Conservation (phyloP, 2,113 vertebrate species). For the Callocephalon fimbriatum region DNA sequence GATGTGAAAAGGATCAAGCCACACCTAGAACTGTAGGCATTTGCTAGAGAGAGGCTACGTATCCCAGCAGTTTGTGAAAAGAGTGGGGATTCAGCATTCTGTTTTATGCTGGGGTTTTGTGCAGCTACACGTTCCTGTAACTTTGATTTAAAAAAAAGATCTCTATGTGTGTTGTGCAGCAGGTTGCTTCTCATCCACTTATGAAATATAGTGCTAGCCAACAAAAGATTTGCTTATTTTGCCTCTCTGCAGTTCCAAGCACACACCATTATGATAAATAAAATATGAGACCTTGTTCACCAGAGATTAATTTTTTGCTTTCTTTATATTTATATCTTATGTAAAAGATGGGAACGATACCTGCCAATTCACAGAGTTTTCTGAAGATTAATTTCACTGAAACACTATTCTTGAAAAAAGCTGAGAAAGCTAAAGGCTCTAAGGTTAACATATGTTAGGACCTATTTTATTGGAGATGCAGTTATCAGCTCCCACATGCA, state of each 20-base stretch:
- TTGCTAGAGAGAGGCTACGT: background rate
- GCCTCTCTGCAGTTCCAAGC: background rate
- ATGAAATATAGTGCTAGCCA: background rate
- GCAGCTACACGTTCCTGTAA: background rate
- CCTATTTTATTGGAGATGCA: background rate
- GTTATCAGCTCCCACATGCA: background rate
- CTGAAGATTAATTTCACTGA: background rate
- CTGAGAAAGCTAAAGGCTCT: background rate
- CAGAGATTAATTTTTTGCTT: background rate
- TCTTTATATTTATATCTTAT: background rate
- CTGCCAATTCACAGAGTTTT: background rate
- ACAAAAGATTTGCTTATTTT: background rate
- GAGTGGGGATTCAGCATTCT: background rate
- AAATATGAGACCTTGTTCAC: background rate
- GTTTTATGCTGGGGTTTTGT: background rate
- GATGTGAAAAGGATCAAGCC: background rate
- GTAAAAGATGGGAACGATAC: background rate
- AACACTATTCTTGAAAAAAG: background rate
- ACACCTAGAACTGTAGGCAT: background rate
- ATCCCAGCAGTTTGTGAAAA: background rate
- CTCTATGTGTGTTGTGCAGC: background rate
- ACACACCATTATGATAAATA: background rate
- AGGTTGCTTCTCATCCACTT: background rate
- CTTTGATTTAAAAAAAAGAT: background rate
- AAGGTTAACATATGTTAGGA: background rate